Evolutionary conservation across 2,797 vertebrate species (phyloP), one percentile per base, ranked within the genome.

Genomic region (Adrianichthys oophorus): DNA sequence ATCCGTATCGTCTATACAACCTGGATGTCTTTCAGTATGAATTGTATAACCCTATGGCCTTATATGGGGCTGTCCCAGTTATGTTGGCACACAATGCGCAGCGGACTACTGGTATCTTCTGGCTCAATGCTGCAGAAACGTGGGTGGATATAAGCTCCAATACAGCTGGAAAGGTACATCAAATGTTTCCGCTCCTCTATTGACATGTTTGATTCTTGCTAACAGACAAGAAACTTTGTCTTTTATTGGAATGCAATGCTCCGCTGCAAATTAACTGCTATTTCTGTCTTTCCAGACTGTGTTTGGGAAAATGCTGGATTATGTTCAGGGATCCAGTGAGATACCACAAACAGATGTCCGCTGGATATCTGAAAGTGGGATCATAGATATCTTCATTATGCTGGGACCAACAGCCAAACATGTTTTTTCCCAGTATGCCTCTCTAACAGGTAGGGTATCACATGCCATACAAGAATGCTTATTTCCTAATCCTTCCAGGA

Each of bases 1-100:
- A 98, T 61, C 96, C 96, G 0, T 98, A 97, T 72, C 93, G 96
- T 4, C 92, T 98, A 5, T 98, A 96, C 76, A 98, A 98, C 79
- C 83, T 98, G 81, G 96, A 98, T 16, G 96, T 98, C 44, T 98
- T 98, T 92, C 95, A 98, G 80, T 98, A 98, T 1, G 96, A 98
- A 76, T 78, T 98, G 1, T 87, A 90, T 78, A 97, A 93, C 62
- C 93, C 94, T 14, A 98, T 98, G 96, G 96, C 96, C 0, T 90
- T 98, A 2, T 98, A 97, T 0, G 96, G 95, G 0, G 86, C 94
- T 0, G 93, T 98, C 6, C 96, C 96, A 0, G 87, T 97, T 21
- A 92, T 98, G 55, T 66, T 97, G 47, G 95, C 95, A 1, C 96
- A 97, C 81, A 94, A 78, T 5, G 0, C 87, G 8, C 92, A 93